Evolutionary conservation across 2,113 vertebrate species (phyloP).

Genomic region (Boulengerochromis microlepis): DNA sequence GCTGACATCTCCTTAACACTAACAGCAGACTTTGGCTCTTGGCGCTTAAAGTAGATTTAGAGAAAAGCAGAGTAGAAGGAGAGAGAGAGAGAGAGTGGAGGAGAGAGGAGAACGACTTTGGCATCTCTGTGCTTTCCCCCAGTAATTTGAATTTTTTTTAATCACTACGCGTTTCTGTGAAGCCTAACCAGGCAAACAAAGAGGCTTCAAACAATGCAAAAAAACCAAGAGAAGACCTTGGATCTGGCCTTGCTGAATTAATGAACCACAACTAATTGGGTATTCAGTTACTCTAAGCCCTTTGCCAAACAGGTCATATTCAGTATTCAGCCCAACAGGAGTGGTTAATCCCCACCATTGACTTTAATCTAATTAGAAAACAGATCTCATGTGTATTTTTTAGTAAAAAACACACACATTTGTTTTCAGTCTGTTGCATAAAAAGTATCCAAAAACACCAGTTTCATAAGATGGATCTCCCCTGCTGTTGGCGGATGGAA

Average conservation of each 20-base stretch:
- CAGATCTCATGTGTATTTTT: neutral
- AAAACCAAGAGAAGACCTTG: neutral
- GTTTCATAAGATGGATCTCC: neutral
- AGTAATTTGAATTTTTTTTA: neutral
- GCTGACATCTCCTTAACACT: slow-evolving; percentile 6
- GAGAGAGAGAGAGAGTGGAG: neutral
- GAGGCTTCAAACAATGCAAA: neutral
- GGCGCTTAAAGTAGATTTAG: neutral
- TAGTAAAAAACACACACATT: neutral
- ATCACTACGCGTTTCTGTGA: neutral
- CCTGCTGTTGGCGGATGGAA: neutral
- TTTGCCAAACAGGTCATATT: slow-evolving; percentile 8
- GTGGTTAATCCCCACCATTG: neutral
- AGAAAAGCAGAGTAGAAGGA: neutral
- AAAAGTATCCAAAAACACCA: neutral
- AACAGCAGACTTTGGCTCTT: slow-evolving; percentile 13
- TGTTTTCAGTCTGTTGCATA: neutral
- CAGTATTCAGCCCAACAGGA: neutral
- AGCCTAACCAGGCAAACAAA: neutral
- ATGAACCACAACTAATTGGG: slow-evolving; percentile 20
- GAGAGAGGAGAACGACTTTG: neutral
- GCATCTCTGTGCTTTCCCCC: neutral
- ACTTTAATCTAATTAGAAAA: neutral
- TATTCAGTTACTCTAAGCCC: neutral
- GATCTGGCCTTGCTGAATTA: neutral